Percentiles rank a stretch among this genome's conserved stretches.
Conservation (phyloP, 1,140 invertebrate species). For the Microplitis mediator region DNA sequence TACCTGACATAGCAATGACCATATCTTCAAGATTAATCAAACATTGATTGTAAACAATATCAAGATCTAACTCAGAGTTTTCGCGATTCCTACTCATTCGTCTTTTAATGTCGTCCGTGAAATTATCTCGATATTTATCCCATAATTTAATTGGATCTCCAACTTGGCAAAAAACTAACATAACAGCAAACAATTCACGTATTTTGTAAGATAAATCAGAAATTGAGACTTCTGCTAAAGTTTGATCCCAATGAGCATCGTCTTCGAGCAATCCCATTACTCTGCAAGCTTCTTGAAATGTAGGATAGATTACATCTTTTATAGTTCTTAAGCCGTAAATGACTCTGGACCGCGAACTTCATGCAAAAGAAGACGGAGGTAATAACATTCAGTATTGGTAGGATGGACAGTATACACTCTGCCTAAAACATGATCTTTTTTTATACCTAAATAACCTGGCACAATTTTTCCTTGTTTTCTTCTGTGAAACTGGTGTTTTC, state of each 20-base stretch:
- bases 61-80: neutral
- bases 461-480: slow-evolving; percentile 39
- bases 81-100: neutral
- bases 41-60: slow-evolving; percentile 2
- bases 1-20: slow-evolving; percentile 9
- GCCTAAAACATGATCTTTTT: slow-evolving; percentile 43
- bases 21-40: slow-evolving; percentile 8
- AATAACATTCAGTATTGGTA: slow-evolving; percentile 53
- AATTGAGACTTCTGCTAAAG: slow-evolving; percentile 15
- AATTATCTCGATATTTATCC: slow-evolving; percentile 15
- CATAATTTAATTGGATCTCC: slow-evolving; percentile 13
- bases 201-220: slow-evolving; percentile 21
- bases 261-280: slow-evolving; percentile 44
- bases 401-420: slow-evolving; percentile 53
- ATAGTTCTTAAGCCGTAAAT: slow-evolving; percentile 49
- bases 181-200: slow-evolving; percentile 24
- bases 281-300: slow-evolving; percentile 2
- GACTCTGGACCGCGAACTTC: slow-evolving; percentile 52
- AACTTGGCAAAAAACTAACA: slow-evolving; percentile 30
- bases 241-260: slow-evolving; percentile 44
- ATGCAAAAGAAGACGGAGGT: slow-evolving; percentile 55
- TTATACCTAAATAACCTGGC: slow-evolving; percentile 35
- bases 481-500: neutral
- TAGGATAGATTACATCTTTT: slow-evolving; percentile 15
- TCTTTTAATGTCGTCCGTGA: neutral